Percentiles rank a stretch among this genome's conserved stretches.
Evolutionary conservation across 2,888 invertebrate genomes (phyloP).

Genomic region (Cryptus viduatorius): DNA sequence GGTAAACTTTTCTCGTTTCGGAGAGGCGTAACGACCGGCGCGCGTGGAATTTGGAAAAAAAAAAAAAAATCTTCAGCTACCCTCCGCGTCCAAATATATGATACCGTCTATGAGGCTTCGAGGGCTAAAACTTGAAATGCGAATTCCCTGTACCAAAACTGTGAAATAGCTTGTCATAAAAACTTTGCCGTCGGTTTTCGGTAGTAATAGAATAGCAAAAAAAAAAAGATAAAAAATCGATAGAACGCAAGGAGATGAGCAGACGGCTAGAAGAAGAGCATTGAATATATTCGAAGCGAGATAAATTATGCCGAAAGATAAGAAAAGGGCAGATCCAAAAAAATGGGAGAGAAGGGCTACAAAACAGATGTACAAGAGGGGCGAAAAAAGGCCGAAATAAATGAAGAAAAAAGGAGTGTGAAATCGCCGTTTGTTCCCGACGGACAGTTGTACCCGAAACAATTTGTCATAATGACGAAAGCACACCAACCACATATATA

Average conservation of each 20-base stretch:
- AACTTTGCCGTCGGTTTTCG: constrained; percentile 14
- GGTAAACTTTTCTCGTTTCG: constrained; percentile 51
- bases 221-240: no score
- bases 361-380: neutral
- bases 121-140: constrained; percentile 3
- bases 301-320: neutral
- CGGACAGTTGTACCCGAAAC: neutral
- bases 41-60: constrained; percentile 20
- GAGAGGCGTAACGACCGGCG: constrained; percentile 35
- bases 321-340: neutral
- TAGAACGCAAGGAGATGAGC: no score
- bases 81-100: constrained; percentile 18
- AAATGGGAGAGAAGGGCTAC: neutral
- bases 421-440: constrained; percentile 27
- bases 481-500: neutral
- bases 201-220: no score
- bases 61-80: constrained; percentile 14
- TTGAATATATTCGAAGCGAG: neutral
- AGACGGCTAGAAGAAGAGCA: no score
- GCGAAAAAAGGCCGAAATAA: neutral
- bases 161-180: constrained; percentile 23
- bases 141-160: neutral
- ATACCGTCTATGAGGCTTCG: neutral
- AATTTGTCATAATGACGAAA: constrained; percentile 44
- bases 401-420: constrained; percentile 5